Base-by-base conservation (phyloP, 1,140 invertebrate genomes). In the Eumeta japonica region DNA sequence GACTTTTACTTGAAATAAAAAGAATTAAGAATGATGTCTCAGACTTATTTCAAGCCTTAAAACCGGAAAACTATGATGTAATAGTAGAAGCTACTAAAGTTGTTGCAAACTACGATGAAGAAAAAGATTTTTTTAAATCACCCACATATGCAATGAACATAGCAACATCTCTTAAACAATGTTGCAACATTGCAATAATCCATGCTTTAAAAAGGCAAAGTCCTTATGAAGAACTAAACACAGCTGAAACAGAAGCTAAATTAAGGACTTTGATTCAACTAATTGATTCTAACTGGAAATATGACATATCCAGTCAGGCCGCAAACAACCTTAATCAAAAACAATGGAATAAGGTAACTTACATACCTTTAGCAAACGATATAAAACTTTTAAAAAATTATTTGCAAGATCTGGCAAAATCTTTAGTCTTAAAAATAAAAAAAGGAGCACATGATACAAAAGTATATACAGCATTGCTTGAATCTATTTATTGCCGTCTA, bases 121-220 rank as follows among this genome's bases (percentile, higher is more conserved):
- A 41, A 16, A 45, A 37, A 29, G 41, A 41, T 35, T 15, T 16
- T 9, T 54, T 34, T 43, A 32, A 12, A 5, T 13, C 51, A n/a
- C 43, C 48, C 10, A 46, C 51, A 20, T 48, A 30, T 32, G 48
- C 45, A 5, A 41, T 43, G 28, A 54, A 54, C 36, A 48, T 54
- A 15, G 15, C 17, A 9, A 51, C 48, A n/a, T 39, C 32, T 14
- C 11, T 53, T n/a, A 51, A 53, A 36, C 48, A 52, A 37, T 52
- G 47, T 20, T 44, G 41, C 27, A 38, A 50, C 38, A 44, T 52
- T 28, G 44, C 47, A 19, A 43, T 47, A 33, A 11, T 24, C 18
- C n/a, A n/a, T n/a, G n/a, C n/a, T n/a, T n/a, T n/a, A n/a, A 27
- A 36, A 14, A 35, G 39, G 32, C 9, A 17, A 12, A 30, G 13